Evolutionary conservation across 1,140 invertebrate genomes (phyloP).

Genomic region (Zaprionus nigranus): DNA sequence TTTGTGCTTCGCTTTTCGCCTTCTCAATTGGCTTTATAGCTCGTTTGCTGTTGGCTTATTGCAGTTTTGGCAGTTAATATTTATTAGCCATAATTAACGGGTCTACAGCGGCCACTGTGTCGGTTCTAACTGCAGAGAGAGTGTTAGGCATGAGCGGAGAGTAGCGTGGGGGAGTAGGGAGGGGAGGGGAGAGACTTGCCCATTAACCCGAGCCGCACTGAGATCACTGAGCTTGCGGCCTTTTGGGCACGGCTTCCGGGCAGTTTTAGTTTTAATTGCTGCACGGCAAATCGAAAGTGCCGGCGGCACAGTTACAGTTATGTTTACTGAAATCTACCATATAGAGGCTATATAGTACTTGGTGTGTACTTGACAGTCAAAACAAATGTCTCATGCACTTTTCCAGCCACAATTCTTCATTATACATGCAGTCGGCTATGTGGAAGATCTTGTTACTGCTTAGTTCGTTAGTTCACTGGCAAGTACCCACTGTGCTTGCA

Average conservation of each 20-base stretch:
- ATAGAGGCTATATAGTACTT: background rate
- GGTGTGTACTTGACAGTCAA: background rate
- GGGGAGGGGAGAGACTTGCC: background rate
- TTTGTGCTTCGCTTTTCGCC: slow-evolving; percentile 1
- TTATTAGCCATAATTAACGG: slow-evolving; percentile 74
- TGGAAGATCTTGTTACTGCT: too few species aligned
- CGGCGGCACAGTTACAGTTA: slow-evolving; percentile 5
- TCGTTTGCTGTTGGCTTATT: slow-evolving; percentile 65
- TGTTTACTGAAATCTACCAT: background rate
- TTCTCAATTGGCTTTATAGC: slow-evolving; percentile 49
- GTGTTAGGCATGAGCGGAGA: background rate
- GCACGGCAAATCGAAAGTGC: slow-evolving; percentile 23
- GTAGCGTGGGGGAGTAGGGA: background rate
- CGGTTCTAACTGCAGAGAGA: slow-evolving; percentile 51
- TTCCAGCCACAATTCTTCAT: background rate
- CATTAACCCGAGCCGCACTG: slow-evolving; percentile 14
- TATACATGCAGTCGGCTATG: background rate
- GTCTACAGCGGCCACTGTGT: slow-evolving; percentile 11
- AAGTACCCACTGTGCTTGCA: background rate
- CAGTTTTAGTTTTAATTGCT: slow-evolving; percentile 52
- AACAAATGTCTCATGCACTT: background rate
- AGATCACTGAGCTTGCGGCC: slow-evolving; percentile 24
- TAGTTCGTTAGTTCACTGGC: too few species aligned
- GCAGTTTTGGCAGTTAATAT: slow-evolving; percentile 78
- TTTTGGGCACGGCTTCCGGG: slow-evolving; percentile 74